phyloP scores from a whole-genome alignment of 2,113 vertebrate species.

The Oreotragus oreotragus region DNA sequence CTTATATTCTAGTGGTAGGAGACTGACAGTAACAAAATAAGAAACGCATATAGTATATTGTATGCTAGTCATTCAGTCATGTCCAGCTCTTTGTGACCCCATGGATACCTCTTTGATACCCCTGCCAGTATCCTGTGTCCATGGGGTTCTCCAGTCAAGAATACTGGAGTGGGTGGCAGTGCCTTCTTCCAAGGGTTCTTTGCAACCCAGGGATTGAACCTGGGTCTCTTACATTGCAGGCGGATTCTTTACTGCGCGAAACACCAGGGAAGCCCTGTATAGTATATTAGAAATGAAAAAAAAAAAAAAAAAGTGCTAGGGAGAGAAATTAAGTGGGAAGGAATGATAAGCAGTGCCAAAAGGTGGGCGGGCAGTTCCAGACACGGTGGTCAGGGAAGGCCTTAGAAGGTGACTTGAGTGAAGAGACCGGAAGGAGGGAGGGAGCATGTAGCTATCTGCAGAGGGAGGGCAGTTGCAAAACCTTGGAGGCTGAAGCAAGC shows the following conservation, averaged over 20 bases:
- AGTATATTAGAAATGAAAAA: not conserved
- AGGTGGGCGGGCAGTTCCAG: not conserved
- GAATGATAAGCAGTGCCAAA: not conserved
- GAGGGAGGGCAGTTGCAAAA: not conserved
- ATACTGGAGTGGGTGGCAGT: not conserved
- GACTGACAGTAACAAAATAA: not conserved
- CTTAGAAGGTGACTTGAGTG: not conserved
- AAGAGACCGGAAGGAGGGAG: not conserved
- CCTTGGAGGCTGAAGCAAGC: not conserved
- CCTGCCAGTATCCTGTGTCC: not conserved
- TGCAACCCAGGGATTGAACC: not conserved
- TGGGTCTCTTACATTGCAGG: not conserved
- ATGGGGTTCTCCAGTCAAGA: not conserved
- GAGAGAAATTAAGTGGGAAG: not conserved
- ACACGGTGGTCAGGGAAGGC: not conserved
- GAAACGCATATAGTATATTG: not conserved
- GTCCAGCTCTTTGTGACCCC: not conserved
- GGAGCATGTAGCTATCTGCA: not conserved
- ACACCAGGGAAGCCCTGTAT: not conserved
- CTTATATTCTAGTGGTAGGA: not conserved
- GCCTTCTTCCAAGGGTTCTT: not conserved
- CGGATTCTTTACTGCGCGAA: not conserved
- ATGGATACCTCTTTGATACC: not conserved
- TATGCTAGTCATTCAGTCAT: not conserved
- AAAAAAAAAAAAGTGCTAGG: not conserved